Evolutionary conservation across 2,113 vertebrate genomes (phyloP).

Genomic region (Pavo muticus): DNA sequence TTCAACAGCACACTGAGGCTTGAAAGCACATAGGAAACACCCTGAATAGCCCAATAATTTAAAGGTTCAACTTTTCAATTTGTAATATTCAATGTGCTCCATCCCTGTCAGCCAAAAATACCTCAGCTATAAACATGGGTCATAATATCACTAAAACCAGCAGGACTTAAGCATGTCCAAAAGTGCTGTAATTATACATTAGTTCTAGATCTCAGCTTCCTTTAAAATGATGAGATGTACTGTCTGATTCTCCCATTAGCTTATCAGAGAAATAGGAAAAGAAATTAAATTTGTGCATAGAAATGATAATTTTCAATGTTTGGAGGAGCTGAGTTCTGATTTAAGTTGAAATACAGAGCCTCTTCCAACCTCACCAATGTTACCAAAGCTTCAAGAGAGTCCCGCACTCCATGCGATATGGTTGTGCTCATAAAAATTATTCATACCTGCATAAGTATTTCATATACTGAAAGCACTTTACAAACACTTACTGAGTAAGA

Average conservation of each 20-base stretch:
- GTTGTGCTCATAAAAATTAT: background rate
- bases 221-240: background rate
- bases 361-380: background rate
- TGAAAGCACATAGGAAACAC: background rate
- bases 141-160: background rate
- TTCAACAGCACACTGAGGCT: background rate
- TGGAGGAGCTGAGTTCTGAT: background rate
- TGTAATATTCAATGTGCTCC: background rate
- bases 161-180: background rate
- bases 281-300: background rate
- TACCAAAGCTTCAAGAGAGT: background rate
- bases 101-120: background rate
- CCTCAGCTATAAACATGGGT: background rate
- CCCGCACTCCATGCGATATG: background rate
- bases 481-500: constrained; percentile 15
- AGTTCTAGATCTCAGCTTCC: background rate
- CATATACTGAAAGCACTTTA: constrained; percentile 15
- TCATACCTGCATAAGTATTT: background rate
- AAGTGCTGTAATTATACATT: background rate
- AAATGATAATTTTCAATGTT: background rate
- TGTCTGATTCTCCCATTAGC: background rate
- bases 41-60: background rate
- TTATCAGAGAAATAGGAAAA: background rate
- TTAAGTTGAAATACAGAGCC: background rate
- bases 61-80: background rate